Conservation (phyloP, 2,797 vertebrate species). For the Neosilurus hyrtlii region DNA sequence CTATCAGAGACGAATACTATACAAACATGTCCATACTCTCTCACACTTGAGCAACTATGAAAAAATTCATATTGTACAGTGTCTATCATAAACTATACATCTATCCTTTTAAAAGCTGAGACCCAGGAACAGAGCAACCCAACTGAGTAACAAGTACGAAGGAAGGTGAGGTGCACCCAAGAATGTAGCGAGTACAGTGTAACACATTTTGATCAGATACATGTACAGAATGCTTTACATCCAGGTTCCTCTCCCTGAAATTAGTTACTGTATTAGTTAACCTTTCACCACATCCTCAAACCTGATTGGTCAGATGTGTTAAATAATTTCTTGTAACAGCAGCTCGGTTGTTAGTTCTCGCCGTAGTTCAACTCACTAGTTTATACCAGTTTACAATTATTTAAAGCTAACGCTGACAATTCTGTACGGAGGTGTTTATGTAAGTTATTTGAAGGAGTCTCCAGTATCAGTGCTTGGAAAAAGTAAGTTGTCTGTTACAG, state of each 20-base stretch:
- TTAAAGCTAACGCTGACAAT: background rate
- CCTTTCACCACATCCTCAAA: background rate
- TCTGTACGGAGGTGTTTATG: background rate
- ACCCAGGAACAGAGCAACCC: background rate
- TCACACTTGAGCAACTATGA: background rate
- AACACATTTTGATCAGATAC: background rate
- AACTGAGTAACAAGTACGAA: background rate
- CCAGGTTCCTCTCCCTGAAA: background rate
- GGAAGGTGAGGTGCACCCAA: background rate
- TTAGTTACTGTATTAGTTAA: background rate
- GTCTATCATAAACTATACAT: background rate
- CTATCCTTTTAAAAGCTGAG: background rate
- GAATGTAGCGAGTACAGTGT: background rate
- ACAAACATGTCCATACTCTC: background rate
- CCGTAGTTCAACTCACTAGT: background rate
- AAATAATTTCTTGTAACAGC: background rate
- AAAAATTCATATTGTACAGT: constrained; percentile 14
- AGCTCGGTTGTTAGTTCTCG: background rate
- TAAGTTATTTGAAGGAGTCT: background rate
- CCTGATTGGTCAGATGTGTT: constrained; percentile 6
- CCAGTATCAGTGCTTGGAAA: background rate
- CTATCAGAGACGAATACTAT: constrained; percentile 15
- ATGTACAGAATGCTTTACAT: background rate
- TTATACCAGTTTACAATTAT: background rate
- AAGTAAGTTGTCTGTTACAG: background rate